A percentile compares a stretch with the other conserved stretches of the same genome.
These are phyloP conservation scores for Sinocyclocheilus maitianheensis DNA, from an alignment of 2,113 vertebrate genomes.

Conservation along the genomic window DNA sequence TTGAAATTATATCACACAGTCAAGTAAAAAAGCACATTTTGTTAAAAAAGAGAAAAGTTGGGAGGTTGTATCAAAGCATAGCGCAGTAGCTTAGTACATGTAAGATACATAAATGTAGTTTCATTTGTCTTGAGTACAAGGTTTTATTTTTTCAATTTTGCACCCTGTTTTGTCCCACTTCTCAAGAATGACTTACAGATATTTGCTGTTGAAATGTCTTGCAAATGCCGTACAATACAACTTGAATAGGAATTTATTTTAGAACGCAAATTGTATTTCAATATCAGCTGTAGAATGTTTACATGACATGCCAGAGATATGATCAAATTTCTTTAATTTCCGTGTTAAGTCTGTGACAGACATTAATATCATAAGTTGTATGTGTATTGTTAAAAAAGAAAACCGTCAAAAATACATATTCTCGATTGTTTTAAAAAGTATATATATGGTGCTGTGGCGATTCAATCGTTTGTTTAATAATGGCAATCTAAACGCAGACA, in stretches of 20 bases:
- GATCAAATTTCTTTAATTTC: background rate
- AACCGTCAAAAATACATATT: background rate
- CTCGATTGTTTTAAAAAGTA: too few relatives aligned
- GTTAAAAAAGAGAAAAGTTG: too few relatives aligned
- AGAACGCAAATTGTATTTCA: background rate
- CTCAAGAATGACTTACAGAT: background rate
- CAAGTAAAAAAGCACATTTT: too few relatives aligned
- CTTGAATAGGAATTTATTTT: background rate
- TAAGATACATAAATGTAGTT: too few relatives aligned
- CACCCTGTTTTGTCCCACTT: too few relatives aligned
- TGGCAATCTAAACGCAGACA: background rate
- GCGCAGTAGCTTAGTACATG: too few relatives aligned
- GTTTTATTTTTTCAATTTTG: too few relatives aligned
- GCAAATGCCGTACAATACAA: background rate
- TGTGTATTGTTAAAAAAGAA: background rate
- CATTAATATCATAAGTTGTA: background rate
- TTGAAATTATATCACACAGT: too few relatives aligned
- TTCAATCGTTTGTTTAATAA: background rate
- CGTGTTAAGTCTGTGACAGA: background rate
- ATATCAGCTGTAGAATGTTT: background rate
- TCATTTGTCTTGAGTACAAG: too few relatives aligned
- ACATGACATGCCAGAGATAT: background rate
- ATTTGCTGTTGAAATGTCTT: background rate
- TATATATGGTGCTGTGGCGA: background rate
- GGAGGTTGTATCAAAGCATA: too few relatives aligned